These are phyloP conservation scores for Rhopalosiphum padi DNA, from an alignment of 1,140 invertebrate genomes.

Conservation along the genomic window DNA sequence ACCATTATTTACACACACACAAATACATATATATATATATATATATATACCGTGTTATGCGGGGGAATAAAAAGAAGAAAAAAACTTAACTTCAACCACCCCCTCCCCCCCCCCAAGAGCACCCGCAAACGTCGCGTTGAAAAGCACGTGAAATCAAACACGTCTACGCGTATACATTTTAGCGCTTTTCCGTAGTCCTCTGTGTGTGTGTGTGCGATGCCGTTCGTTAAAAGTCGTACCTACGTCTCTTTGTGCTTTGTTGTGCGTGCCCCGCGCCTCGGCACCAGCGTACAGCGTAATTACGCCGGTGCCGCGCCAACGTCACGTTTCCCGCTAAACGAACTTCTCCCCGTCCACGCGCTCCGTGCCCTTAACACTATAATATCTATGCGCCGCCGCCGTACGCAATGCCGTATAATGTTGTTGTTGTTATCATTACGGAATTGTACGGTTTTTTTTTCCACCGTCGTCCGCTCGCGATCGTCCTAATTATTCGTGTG, in stretches of 20 bases:
- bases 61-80: neutral
- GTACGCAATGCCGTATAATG: no score
- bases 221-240: neutral
- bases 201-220: neutral
- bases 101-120: no score
- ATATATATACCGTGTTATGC: neutral
- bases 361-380: neutral
- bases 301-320: neutral
- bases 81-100: neutral
- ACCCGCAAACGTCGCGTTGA: neutral
- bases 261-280: neutral
- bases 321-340: neutral
- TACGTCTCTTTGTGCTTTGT: neutral
- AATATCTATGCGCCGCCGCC: no score
- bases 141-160: slow-evolving; percentile 13
- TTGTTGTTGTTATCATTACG: no score
- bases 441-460: no score
- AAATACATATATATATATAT: accelerated
- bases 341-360: neutral
- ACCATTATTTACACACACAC: no score
- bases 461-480: no score
- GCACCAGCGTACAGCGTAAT: slow-evolving; percentile 3
- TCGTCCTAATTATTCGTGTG: no score
- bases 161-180: neutral
- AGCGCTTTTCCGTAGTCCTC: neutral